Conservation (phyloP, 2,113 vertebrate genomes). For the Procapra przewalskii region DNA sequence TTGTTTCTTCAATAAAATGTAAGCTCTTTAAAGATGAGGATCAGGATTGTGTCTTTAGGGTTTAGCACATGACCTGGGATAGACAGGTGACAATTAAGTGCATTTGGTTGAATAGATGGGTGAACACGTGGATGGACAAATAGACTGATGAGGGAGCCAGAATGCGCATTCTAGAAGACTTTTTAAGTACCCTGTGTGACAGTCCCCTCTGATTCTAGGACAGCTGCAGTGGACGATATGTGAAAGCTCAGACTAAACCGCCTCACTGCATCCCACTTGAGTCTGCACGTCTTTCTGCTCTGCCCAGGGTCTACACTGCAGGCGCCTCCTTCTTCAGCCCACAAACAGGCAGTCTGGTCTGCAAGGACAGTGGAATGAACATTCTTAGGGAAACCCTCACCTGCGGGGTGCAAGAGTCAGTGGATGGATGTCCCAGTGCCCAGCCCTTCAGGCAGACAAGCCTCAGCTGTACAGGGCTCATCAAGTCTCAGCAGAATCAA, state of each 20-base stretch:
- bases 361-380: not conserved
- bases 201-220: not conserved
- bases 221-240: not conserved
- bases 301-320: not conserved
- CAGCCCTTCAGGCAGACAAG: not conserved
- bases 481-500: not conserved
- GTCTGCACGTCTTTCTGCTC: not conserved
- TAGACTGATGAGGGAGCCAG: not conserved
- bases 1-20: not conserved
- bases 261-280: not conserved
- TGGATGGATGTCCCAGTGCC: not conserved
- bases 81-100: not conserved
- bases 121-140: not conserved
- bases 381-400: not conserved
- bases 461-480: not conserved
- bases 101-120: not conserved
- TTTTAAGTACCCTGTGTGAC: not conserved
- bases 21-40: not conserved
- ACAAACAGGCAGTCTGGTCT: not conserved
- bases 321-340: not conserved
- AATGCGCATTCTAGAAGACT: not conserved
- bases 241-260: not conserved
- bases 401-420: rapidly evolving
- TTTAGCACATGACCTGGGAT: not conserved
- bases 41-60: not conserved